These are phyloP conservation scores for Leguminivora glycinivorella DNA, from an alignment of 1,140 invertebrate genomes.

Conservation along the genomic window DNA sequence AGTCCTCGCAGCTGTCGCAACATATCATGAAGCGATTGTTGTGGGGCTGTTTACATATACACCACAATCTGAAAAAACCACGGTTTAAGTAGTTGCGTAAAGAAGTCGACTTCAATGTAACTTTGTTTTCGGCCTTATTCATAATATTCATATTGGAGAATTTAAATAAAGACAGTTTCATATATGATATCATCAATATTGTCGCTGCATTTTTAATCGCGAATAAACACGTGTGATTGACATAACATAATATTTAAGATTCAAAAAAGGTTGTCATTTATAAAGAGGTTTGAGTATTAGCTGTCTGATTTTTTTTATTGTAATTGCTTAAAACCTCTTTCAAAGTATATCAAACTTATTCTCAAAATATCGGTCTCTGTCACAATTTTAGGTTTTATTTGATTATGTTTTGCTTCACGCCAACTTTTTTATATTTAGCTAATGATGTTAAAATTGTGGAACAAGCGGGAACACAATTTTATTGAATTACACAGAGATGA, in stretches of 20 bases:
- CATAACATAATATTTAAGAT: background rate
- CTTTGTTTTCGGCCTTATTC: background rate
- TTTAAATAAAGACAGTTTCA: background rate
- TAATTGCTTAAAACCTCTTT: background rate
- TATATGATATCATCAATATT: background rate
- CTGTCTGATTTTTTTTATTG: background rate
- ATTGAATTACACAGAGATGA: too few relatives aligned
- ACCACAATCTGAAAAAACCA: constrained; percentile 85
- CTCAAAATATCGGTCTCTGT: too few relatives aligned
- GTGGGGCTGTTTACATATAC: constrained; percentile 96
- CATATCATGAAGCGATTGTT: constrained; percentile 99
- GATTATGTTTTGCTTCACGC: too few relatives aligned
- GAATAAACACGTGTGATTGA: background rate
- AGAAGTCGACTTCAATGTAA: background rate
- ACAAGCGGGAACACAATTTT: too few relatives aligned
- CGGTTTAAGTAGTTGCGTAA: background rate
- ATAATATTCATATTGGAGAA: too few relatives aligned
- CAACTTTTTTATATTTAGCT: too few relatives aligned
- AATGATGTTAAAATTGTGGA: too few relatives aligned
- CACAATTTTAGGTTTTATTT: too few relatives aligned
- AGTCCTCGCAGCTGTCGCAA: constrained; percentile 97
- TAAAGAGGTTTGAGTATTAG: background rate
- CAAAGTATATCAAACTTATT: too few relatives aligned
- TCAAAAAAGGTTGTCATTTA: background rate
- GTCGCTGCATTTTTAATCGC: background rate